phyloP scores from a whole-genome alignment of 2,113 vertebrate species.

The Hyaena hyaena region DNA sequence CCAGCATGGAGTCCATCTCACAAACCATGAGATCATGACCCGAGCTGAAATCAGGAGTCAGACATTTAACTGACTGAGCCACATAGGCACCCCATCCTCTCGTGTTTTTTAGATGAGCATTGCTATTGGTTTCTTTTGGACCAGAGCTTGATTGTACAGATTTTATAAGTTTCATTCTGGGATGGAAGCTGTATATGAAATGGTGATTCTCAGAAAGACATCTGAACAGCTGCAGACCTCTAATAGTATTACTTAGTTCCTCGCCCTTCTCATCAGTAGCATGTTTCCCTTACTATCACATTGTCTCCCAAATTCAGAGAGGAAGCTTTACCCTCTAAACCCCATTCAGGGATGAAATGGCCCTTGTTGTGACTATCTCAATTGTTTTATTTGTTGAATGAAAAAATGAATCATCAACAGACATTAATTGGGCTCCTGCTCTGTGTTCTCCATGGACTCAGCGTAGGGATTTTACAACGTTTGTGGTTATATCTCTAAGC shows the following conservation, averaged over 20 bases:
- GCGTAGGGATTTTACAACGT: not conserved
- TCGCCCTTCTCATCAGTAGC: not conserved
- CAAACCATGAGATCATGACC: no score
- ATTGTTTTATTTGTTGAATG: constrained; percentile 71
- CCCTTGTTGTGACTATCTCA: not conserved
- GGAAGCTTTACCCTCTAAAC: not conserved
- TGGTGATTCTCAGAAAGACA: not conserved
- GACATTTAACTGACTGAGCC: no score
- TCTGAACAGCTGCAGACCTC: not conserved
- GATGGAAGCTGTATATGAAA: not conserved
- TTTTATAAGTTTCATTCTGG: not conserved
- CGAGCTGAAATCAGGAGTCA: no score
- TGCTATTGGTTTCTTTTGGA: not conserved
- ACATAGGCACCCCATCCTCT: not conserved
- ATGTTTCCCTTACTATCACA: not conserved
- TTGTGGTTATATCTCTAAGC: not conserved
- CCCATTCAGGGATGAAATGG: not conserved
- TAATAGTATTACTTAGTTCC: not conserved
- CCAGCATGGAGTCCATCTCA: no score
- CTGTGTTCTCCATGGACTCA: constrained; percentile 72
- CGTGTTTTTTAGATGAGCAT: not conserved
- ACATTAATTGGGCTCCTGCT: constrained; percentile 77
- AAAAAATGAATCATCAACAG: constrained; percentile 79
- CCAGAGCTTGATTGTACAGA: not conserved
- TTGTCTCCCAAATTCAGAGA: not conserved